phyloP scores from a whole-genome alignment of 2,113 vertebrate genomes.

The Dipodomys merriami region DNA sequence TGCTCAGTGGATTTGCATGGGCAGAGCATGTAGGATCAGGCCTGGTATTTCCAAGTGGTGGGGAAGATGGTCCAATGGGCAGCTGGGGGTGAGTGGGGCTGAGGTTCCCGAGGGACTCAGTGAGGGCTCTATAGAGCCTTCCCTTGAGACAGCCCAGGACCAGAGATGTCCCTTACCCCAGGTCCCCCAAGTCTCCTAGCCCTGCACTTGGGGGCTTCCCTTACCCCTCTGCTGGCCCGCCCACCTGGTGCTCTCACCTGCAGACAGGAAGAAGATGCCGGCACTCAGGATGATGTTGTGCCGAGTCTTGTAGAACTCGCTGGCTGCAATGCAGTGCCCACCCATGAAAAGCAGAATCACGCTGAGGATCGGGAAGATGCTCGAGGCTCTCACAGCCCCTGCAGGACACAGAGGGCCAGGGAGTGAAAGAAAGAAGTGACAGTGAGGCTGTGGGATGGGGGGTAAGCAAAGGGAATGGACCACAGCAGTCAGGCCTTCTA shows the following conservation, averaged over 20 bases:
- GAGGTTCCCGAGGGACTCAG: background rate
- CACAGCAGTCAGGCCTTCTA: background rate
- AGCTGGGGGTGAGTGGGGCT: background rate
- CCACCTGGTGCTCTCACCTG: slow-evolving; percentile 81
- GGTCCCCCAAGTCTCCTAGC: background rate
- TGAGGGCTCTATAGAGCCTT: background rate
- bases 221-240: background rate
- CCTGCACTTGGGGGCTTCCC: background rate
- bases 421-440: slow-evolving; percentile 45
- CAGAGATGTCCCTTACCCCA: background rate
- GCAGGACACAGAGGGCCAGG: slow-evolving; percentile 72
- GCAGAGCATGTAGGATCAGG: background rate
- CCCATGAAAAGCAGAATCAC: slow-evolving; percentile 99
- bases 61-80: background rate
- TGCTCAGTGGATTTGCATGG: no score
- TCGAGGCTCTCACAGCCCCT: slow-evolving; percentile 99
- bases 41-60: background rate
- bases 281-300: slow-evolving; percentile 99
- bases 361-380: slow-evolving; percentile 99
- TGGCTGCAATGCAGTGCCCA: slow-evolving; percentile 98
- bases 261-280: slow-evolving; percentile 89
- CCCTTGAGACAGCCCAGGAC: no score
- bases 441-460: slow-evolving; percentile 55
- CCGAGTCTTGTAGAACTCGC: slow-evolving; percentile 99
- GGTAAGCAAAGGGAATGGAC: background rate